phyloP scores from a whole-genome alignment of 2,888 invertebrate species.

The Sinodicranocentrus sp. region DNA sequence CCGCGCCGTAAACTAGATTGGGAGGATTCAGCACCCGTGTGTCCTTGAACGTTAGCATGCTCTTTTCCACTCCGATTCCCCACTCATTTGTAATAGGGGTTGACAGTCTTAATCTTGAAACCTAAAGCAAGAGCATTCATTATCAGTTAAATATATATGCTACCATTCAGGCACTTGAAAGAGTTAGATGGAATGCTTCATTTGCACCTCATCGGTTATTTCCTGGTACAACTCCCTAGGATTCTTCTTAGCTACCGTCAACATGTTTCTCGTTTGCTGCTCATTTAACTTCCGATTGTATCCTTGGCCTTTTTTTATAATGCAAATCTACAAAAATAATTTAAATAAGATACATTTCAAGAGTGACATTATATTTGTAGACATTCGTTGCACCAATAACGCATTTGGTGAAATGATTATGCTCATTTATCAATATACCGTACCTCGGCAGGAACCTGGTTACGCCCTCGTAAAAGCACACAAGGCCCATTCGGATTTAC shows the following conservation, averaged over 20 bases:
- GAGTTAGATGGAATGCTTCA: neutral
- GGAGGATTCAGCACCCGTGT: constrained; percentile 62
- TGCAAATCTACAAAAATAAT: constrained; percentile 55
- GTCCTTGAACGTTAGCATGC: constrained; percentile 37
- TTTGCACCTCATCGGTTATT: neutral
- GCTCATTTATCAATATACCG: neutral
- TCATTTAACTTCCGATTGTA: constrained; percentile 68
- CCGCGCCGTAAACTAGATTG: constrained; percentile 47
- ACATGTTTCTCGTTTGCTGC: constrained; percentile 68
- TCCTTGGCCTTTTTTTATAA: constrained; percentile 70
- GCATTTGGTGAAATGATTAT: neutral
- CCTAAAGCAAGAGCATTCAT: no score
- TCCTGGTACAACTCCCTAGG: constrained; percentile 48
- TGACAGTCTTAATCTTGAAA: neutral
- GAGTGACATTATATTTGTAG: no score
- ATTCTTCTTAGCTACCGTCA: constrained; percentile 62
- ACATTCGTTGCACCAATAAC: neutral
- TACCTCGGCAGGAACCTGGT: constrained; percentile 67
- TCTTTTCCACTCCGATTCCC: constrained; percentile 24
- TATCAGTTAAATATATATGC: no score
- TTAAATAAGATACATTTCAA: no score
- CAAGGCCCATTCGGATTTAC: constrained; percentile 17
- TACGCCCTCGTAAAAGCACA: neutral
- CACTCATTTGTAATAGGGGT: constrained; percentile 4
- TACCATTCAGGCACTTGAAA: no score